Base-by-base conservation (phyloP, 1,140 invertebrate genomes). In the Euglossa dilemma region DNA sequence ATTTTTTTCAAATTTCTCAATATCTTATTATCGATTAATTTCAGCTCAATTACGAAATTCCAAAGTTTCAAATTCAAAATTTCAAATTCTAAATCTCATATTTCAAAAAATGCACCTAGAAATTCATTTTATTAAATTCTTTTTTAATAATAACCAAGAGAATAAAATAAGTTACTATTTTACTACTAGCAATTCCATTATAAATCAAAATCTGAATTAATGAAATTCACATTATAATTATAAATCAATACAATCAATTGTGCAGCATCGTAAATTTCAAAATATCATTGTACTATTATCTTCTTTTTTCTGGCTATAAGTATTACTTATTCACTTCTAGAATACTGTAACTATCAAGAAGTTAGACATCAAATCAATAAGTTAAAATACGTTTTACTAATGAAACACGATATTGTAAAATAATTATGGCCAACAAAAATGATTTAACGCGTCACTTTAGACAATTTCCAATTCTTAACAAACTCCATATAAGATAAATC, bases 1-100 rank as follows among this genome's bases (percentile, higher is more conserved):
- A 88, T 83, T 87, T 81, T 73, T 80, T 84, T 75, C 75, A 86
- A 87, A 83, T 87, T 91, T 91, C 80, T 87, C 85, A 61, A 61
- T 85, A 14, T 45, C 80, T 70, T 69, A 47, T 73, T 47, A 23
- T 18, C 64, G 63, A 63, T 47, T 36, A 36, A 36, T 4, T 4
- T 36, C 36, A 36, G 4, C 3, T 63, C 18, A 16, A 1, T 3
- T 8, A 18, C 0, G 0, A 28, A 61, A 43, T 36, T 43, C 36
- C 45, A 9, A 18, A 50, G 36, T 36, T 12, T 63, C 18, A 16
- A 1, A 4, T 8, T 28, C 2, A 1, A 28, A 61, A 43, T 36
- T 52, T 36, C 45, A 9, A 11, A 50, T 52, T 63, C 12, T 11
- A 50, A 50, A 50, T 3, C 9, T 5, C 12, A 4, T 11, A 50